phyloP scores from a whole-genome alignment of 2,888 invertebrate species.

The Phlogophora meticulosa region DNA sequence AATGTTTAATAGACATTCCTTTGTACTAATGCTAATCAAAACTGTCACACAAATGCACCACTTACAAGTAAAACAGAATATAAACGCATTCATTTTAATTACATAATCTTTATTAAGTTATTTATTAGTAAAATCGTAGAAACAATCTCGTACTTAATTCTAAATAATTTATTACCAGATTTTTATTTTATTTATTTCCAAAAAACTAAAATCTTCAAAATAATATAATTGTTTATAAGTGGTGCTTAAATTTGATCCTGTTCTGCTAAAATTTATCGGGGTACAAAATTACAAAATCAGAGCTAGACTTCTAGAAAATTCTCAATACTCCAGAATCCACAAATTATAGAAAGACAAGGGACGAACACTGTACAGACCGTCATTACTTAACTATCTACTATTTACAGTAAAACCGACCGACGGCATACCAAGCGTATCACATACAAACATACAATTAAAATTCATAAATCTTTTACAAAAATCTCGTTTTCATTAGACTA shows the following conservation, averaged over 20 bases:
- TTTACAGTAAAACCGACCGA: slow-evolving; percentile 56
- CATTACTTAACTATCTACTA: slow-evolving; percentile 51
- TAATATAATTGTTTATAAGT: not conserved
- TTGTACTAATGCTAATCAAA: not conserved
- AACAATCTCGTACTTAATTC: too few relatives aligned
- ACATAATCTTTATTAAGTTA: too few relatives aligned
- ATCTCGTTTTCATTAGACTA: slow-evolving; percentile 67
- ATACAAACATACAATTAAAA: slow-evolving; percentile 68
- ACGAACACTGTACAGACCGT: slow-evolving; percentile 41
- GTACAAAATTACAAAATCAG: slow-evolving; percentile 49
- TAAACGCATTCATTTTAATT: too few relatives aligned
- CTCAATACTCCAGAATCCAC: slow-evolving; percentile 9
- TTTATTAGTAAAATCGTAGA: too few relatives aligned
- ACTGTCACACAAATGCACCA: not conserved
- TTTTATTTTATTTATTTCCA: too few relatives aligned
- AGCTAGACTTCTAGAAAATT: slow-evolving; percentile 21
- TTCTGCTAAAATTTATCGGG: not conserved
- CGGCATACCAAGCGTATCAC: slow-evolving; percentile 71
- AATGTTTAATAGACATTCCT: not conserved
- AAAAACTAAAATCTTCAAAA: too few relatives aligned
- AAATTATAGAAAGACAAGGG: slow-evolving; percentile 15
- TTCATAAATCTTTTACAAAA: slow-evolving; percentile 73
- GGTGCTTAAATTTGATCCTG: not conserved
- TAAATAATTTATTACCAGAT: too few relatives aligned
- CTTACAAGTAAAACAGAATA: not conserved